These are phyloP conservation scores for Acrobasis suavella DNA, from an alignment of 2,888 invertebrate genomes.

Conservation along the genomic window DNA sequence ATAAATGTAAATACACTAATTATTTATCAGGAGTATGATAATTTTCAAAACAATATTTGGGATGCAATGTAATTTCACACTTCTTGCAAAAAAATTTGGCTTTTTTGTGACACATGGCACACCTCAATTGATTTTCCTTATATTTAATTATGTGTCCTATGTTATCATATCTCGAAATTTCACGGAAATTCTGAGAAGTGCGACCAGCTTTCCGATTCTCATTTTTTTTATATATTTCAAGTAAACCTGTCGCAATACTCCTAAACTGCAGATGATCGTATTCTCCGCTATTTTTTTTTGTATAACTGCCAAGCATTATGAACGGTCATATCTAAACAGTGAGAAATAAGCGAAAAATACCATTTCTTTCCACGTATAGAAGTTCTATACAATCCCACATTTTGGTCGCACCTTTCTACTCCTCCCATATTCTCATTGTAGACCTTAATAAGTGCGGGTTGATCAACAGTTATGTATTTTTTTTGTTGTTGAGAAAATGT, in stretches of 20 bases:
- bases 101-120: constrained; percentile 6
- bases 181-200: neutral
- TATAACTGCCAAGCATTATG: neutral
- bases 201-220: neutral
- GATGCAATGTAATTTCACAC: constrained; percentile 9
- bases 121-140: neutral
- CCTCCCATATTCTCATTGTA: constrained; percentile 24
- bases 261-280: constrained; percentile 6
- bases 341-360: constrained; percentile 14
- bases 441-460: constrained; percentile 11
- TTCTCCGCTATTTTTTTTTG: neutral
- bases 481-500: neutral
- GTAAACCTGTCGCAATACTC: constrained; percentile 2
- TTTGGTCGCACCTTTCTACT: constrained; percentile 17
- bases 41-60: constrained; percentile 6
- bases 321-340: constrained; percentile 1
- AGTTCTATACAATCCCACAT: constrained; percentile 16
- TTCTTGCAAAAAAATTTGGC: constrained; percentile 9
- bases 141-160: neutral
- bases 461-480: constrained; percentile 7
- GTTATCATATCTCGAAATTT: neutral
- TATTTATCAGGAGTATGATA: neutral
- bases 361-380: constrained; percentile 20
- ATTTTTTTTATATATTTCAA: neutral
- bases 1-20: neutral